phyloP scores from a whole-genome alignment of 2,888 invertebrate genomes.

The Stegophylla sp. region DNA sequence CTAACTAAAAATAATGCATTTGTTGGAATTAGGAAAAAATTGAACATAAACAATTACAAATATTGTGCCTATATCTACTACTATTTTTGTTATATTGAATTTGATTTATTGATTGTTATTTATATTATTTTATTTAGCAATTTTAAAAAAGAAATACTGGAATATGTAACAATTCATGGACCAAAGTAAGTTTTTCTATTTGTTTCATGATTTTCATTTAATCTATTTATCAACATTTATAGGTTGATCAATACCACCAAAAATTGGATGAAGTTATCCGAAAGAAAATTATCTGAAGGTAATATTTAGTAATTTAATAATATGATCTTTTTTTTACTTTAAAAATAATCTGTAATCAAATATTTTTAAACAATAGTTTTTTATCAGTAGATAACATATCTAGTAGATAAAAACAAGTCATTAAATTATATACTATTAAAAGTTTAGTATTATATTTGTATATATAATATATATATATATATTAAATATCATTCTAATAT shows the following conservation, averaged over 20 bases:
- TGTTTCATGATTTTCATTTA: background rate
- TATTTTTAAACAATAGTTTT: too few species aligned
- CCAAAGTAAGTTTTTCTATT: conserved; percentile 21
- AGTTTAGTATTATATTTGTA: too few species aligned
- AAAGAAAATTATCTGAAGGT: conserved; percentile 49
- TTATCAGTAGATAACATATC: too few species aligned
- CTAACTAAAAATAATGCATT: too few species aligned
- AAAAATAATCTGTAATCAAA: too few species aligned
- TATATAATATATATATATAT: too few species aligned
- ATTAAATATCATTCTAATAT: too few species aligned
- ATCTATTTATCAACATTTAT: background rate
- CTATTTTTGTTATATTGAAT: background rate
- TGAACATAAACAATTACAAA: background rate
- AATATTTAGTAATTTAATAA: too few species aligned
- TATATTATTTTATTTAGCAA: conserved; percentile 6
- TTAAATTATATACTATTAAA: too few species aligned
- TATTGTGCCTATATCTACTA: background rate
- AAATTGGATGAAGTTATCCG: conserved; percentile 50
- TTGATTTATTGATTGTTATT: background rate
- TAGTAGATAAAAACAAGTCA: too few species aligned
- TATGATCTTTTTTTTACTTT: too few species aligned
- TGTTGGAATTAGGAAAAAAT: background rate
- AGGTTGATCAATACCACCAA: conserved; percentile 50
- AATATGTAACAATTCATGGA: conserved; percentile 36
- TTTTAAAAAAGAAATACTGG: conserved; percentile 44